Evolutionary conservation across 2,797 vertebrate species (phyloP).

Genomic region (Pelochelys cantorii): DNA sequence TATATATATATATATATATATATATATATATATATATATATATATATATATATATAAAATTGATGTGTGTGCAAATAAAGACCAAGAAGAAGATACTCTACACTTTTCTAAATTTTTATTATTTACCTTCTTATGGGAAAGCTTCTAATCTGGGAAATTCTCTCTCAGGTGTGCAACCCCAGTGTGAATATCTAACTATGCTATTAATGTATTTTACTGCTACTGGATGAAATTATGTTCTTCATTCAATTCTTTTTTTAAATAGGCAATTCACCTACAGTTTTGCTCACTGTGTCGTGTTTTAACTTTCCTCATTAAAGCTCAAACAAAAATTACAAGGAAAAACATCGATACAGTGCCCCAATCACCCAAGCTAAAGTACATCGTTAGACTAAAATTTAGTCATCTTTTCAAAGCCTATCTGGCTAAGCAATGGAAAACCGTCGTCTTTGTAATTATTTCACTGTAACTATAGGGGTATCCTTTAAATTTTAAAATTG

Average conservation of each 20-base stretch:
- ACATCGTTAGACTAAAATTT: not conserved
- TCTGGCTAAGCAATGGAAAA: not conserved
- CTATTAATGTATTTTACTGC: not conserved
- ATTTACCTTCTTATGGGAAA: not conserved
- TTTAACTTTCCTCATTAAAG: slow-evolving; percentile 19
- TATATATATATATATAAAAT: too few relatives aligned
- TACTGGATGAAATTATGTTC: not conserved
- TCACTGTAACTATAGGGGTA: not conserved
- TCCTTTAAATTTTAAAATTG: too few relatives aligned
- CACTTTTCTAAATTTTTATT: not conserved
- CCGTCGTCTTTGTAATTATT: not conserved
- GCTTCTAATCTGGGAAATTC: not conserved
- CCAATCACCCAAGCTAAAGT: not conserved
- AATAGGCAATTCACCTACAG: not conserved
- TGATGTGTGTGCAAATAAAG: too few relatives aligned
- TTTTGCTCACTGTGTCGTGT: slow-evolving; percentile 29
- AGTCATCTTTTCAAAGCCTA: not conserved
- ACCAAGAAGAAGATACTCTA: too few relatives aligned
- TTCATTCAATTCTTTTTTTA: not conserved
- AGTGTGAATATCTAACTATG: slow-evolving; percentile 49
- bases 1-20: too few relatives aligned
- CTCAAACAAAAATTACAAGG: slow-evolving; percentile 1
- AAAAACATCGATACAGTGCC: not conserved
- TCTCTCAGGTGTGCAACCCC: not conserved
- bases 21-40: too few relatives aligned